Evolutionary conservation across 1,140 invertebrate genomes (phyloP).

Genomic region (Mactra quadrangularis): DNA sequence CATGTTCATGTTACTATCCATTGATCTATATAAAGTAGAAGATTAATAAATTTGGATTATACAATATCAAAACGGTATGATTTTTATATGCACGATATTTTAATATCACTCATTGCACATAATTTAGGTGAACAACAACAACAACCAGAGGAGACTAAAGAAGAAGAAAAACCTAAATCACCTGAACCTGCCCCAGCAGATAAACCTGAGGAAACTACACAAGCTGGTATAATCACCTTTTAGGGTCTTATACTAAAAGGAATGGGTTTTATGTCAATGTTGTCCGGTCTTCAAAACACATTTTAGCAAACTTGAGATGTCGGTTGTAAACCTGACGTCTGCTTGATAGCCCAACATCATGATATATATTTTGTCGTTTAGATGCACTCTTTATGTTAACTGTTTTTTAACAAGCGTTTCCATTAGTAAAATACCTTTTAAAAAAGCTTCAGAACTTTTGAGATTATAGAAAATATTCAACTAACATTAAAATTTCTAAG

Average conservation of each 20-base stretch:
- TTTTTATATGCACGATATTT: neutral
- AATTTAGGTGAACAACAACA: conserved; percentile 38
- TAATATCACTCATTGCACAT: conserved; percentile 5
- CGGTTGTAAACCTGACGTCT: neutral
- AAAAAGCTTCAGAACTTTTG: no score
- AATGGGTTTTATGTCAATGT: neutral
- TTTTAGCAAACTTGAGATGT: neutral
- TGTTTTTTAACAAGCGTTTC: no score
- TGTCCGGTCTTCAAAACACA: no score
- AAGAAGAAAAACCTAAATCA: conserved; percentile 20
- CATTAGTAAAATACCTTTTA: no score
- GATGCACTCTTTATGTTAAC: neutral
- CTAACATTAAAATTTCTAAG: no score
- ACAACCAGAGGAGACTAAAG: conserved; percentile 11
- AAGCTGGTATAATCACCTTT: conserved; percentile 12
- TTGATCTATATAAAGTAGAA: neutral
- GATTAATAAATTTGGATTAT: neutral
- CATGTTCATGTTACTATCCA: neutral
- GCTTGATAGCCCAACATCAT: neutral
- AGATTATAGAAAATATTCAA: no score
- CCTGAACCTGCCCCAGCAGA: conserved; percentile 27
- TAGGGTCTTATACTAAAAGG: neutral
- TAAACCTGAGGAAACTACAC: neutral
- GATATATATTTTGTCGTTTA: neutral
- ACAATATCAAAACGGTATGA: neutral